Percentiles rank a stretch among this genome's conserved stretches.
phyloP scores from a whole-genome alignment of 2,888 invertebrate genomes.

The Morpho achilles region DNA sequence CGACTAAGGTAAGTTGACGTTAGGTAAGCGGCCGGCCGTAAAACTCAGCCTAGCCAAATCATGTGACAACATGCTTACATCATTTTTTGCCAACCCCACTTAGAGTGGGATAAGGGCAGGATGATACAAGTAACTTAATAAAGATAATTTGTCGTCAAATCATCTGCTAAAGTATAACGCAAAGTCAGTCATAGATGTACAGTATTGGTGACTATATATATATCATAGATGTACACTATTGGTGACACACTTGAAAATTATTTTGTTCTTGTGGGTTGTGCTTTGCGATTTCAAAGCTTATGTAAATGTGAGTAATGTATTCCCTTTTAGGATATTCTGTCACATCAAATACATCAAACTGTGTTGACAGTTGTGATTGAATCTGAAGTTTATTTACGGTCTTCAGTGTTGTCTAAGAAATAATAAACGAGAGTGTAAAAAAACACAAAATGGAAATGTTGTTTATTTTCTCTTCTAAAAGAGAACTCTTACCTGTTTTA shows the following conservation, averaged over 20 bases:
- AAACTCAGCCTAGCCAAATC: too few species aligned
- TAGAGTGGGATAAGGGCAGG: too few species aligned
- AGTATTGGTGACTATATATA: conserved; percentile 7
- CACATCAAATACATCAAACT: conserved; percentile 6
- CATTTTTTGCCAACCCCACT: too few species aligned
- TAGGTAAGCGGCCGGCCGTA: too few species aligned
- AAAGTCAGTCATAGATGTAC: not conserved
- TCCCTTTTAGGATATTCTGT: conserved; percentile 9
- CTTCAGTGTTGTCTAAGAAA: conserved; percentile 1
- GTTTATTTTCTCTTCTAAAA: too few species aligned
- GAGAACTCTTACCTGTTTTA: too few species aligned
- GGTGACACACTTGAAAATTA: conserved; percentile 5
- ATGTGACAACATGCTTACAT: too few species aligned
- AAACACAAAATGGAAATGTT: too few species aligned
- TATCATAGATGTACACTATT: conserved; percentile 5
- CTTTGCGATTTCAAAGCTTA: conserved; percentile 11
- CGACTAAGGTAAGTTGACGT: too few species aligned
- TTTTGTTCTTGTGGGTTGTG: conserved; percentile 1
- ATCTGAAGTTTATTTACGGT: conserved; percentile 27
- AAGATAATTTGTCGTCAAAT: not conserved
- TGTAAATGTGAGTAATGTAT: conserved; percentile 10
- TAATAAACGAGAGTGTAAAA: not conserved
- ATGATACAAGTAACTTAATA: too few species aligned
- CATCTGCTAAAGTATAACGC: conserved; percentile 1
- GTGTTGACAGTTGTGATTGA: conserved; percentile 24